Conservation (phyloP, 2,113 vertebrate genomes). For the Peromyscus californicus region DNA sequence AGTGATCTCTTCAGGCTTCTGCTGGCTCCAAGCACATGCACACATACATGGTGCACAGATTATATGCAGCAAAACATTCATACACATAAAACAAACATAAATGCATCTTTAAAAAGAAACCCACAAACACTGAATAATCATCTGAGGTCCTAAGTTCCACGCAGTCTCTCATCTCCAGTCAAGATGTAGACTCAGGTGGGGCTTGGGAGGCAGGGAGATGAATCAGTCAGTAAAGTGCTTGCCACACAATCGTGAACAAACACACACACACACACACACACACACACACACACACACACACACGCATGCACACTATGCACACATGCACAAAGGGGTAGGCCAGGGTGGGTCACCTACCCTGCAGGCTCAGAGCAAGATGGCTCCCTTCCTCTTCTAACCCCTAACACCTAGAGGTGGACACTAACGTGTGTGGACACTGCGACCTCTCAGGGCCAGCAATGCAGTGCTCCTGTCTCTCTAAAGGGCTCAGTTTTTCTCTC, state of each 20-base stretch:
- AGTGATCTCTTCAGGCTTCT: not conserved
- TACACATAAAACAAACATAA: not conserved
- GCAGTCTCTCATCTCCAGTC: not conserved
- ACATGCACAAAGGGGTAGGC: not conserved
- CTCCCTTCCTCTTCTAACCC: not conserved
- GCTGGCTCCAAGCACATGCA: not conserved
- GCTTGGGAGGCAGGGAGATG: too few relatives aligned
- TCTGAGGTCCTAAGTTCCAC: not conserved
- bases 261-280: not conserved
- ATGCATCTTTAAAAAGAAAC: not conserved
- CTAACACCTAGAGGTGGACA: not conserved
- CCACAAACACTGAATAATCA: not conserved
- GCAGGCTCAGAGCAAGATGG: not conserved
- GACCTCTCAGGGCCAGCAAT: not conserved
- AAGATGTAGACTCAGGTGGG: not conserved
- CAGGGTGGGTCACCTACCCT: not conserved
- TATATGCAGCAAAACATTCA: not conserved
- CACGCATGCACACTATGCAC: not conserved
- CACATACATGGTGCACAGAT: not conserved
- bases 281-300: not conserved
- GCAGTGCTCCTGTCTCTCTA: not conserved
- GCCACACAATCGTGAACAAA: not conserved
- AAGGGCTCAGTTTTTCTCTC: not conserved
- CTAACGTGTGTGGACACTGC: too few relatives aligned
- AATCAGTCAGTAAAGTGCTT: not conserved